Evolutionary conservation across 1,140 invertebrate species (phyloP).

Genomic region (Asobara japonica): DNA sequence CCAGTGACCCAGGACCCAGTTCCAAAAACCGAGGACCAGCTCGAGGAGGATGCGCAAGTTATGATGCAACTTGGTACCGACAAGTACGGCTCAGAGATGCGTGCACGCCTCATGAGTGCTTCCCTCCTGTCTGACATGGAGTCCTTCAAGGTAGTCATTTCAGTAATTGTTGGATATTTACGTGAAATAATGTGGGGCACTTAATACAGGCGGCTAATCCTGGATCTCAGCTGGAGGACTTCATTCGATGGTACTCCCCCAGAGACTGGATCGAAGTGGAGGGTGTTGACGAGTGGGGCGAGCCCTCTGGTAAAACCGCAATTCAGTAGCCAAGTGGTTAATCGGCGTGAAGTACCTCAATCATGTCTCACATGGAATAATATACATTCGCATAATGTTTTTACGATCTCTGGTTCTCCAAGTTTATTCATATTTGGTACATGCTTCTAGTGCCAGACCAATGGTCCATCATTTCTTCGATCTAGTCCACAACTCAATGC

Average conservation of each 20-base stretch:
- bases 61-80: conserved; percentile 88
- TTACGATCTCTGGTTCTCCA: too few relatives aligned
- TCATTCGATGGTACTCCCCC: conserved; percentile 98
- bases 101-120: conserved; percentile 94
- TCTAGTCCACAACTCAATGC: too few relatives aligned
- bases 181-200: too few relatives aligned
- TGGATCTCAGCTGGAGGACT: conserved; percentile 89
- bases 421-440: too few relatives aligned
- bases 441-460: too few relatives aligned
- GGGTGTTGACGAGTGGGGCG: conserved; percentile 64
- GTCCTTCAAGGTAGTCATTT: conserved; percentile 83
- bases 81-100: conserved; percentile 82
- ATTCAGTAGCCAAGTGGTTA: conserved; percentile 9
- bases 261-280: conserved; percentile 88
- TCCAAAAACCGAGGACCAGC: conserved; percentile 96
- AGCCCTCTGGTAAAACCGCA: conserved; percentile 58
- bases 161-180: too few relatives aligned
- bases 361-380: too few relatives aligned
- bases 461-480: too few relatives aligned
- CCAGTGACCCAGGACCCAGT: conserved; percentile 94
- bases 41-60: conserved; percentile 92
- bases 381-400: too few relatives aligned
- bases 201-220: conserved; percentile 89
- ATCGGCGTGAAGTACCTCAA: neutral
- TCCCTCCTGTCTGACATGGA: conserved; percentile 97